Evolutionary conservation across 2,113 vertebrate species (phyloP).

Genomic region (Scortum barcoo): DNA sequence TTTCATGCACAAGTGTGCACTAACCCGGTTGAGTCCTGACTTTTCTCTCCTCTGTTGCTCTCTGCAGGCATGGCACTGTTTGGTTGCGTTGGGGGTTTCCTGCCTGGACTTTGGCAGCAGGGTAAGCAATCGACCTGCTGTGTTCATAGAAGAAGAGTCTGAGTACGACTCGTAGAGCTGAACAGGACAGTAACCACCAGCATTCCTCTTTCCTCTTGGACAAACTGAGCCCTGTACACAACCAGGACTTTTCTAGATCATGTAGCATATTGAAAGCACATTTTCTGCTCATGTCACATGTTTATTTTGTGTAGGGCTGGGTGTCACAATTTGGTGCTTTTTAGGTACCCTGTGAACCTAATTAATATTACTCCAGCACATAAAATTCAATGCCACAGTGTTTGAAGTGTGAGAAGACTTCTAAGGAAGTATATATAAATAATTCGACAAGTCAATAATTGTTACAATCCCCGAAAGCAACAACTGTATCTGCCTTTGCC

Average conservation of each 20-base stretch:
- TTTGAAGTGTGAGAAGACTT: conserved; percentile 1
- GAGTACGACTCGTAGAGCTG: conserved; percentile 77
- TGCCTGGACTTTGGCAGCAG: conserved; percentile 88
- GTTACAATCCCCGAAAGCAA: neutral
- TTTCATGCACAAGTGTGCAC: neutral
- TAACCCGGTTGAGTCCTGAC: neutral
- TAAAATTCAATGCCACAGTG: neutral
- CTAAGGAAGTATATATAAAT: neutral
- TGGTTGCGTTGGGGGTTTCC: conserved; percentile 90
- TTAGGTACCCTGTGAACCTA: neutral
- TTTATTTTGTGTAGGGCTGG: conserved; percentile 32
- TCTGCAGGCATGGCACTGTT: conserved; percentile 91
- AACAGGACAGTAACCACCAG: conserved; percentile 63
- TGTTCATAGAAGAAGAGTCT: conserved; percentile 84
- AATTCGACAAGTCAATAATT: neutral
- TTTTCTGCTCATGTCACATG: conserved; percentile 6
- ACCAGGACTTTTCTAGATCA: conserved; percentile 38
- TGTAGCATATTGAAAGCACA: conserved; percentile 39
- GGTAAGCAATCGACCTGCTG: conserved; percentile 88
- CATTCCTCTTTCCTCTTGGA: conserved; percentile 62
- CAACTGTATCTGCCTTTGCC: neutral
- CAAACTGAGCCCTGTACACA: conserved; percentile 46
- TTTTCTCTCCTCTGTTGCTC: neutral
- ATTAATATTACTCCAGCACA: conserved; percentile 32
- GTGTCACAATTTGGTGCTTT: conserved; percentile 46